phyloP scores from a whole-genome alignment of 2,888 invertebrate species.

The Idaea biselata region DNA sequence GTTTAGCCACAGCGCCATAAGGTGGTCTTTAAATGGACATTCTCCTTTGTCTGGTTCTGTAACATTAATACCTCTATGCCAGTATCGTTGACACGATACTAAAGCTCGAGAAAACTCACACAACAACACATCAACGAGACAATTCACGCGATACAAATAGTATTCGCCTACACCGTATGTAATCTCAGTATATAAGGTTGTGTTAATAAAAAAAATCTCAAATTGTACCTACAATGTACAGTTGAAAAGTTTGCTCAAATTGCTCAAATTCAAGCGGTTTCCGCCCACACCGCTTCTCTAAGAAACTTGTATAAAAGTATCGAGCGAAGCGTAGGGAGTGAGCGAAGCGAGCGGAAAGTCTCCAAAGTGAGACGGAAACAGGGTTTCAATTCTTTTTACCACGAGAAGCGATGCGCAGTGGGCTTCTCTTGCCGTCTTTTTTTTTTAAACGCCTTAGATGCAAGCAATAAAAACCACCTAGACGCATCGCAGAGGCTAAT shows the following conservation, averaged over 20 bases:
- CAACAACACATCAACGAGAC: not conserved
- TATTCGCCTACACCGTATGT: not conserved
- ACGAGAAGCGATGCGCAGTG: not conserved
- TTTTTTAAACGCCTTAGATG: not conserved
- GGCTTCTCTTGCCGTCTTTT: not conserved
- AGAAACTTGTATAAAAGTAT: conserved; percentile 22
- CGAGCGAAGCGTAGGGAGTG: not conserved
- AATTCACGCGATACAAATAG: not conserved
- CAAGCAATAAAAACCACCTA: not conserved
- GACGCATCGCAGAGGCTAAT: too few species aligned
- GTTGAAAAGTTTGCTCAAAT: not conserved
- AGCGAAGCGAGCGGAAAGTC: not conserved
- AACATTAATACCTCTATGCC: not conserved
- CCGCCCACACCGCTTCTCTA: not conserved
- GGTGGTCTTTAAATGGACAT: too few species aligned
- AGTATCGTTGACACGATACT: not conserved
- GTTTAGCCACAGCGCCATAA: too few species aligned
- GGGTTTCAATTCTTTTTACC: not conserved
- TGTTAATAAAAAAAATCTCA: not conserved
- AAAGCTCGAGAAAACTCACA: not conserved
- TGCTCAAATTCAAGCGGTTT: conserved; percentile 1
- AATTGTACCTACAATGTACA: conserved; percentile 3
- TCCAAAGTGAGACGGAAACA: not conserved
- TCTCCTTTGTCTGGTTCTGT: too few species aligned
- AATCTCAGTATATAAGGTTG: not conserved